phyloP scores from a whole-genome alignment of 2,888 invertebrate genomes.

The Xestia rhomboidea region DNA sequence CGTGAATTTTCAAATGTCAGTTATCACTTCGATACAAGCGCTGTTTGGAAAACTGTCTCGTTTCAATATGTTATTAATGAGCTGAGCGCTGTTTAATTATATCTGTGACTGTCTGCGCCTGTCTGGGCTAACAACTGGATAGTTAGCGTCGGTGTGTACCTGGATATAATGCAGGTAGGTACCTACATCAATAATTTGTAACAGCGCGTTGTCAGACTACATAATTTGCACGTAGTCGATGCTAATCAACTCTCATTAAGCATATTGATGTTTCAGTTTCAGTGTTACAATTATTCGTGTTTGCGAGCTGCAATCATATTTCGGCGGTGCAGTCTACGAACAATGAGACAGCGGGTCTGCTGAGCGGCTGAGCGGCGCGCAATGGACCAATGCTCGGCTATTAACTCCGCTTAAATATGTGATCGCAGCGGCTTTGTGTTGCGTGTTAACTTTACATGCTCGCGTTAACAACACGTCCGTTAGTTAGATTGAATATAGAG shows the following conservation, averaged over 20 bases:
- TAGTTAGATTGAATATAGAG: conserved; percentile 76
- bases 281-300: conserved; percentile 80
- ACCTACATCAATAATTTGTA: conserved; percentile 71
- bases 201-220: conserved; percentile 68
- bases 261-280: conserved; percentile 81
- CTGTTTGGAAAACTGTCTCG: conserved; percentile 63
- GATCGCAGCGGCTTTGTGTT: conserved; percentile 56
- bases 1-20: conserved; percentile 52
- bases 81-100: conserved; percentile 66
- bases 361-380: conserved; percentile 48
- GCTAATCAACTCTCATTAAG: conserved; percentile 86
- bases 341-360: conserved; percentile 40
- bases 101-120: conserved; percentile 61
- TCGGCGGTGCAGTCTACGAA: conserved; percentile 52
- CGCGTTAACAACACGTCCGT: conserved; percentile 67
- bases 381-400: conserved; percentile 53
- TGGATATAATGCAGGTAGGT: conserved; percentile 49
- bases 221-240: conserved; percentile 75
- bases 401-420: conserved; percentile 62
- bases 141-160: conserved; percentile 47
- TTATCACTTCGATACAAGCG: conserved; percentile 54
- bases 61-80: conserved; percentile 64
- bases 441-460: conserved; percentile 68
- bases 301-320: conserved; percentile 75
- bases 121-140: conserved; percentile 52